These are phyloP conservation scores for Aurelia aurita complex sp. Pacific DNA, from an alignment of 30 jellyfish, hydroid and myxozoan species.

Conservation along the genomic window DNA sequence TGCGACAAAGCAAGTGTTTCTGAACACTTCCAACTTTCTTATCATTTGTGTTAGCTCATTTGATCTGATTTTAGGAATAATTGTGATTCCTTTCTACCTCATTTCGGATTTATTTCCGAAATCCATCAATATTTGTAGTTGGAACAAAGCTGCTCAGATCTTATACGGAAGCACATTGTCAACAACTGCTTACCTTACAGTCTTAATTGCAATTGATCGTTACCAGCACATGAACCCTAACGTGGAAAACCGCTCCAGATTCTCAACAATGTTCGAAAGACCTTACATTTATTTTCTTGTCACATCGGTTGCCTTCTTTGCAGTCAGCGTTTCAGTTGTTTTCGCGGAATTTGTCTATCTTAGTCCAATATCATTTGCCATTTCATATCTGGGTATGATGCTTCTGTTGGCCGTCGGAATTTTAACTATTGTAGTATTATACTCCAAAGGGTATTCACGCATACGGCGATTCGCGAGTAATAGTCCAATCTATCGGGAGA, in stretches of 20 bases:
- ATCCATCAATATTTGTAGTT: not conserved
- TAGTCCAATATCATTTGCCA: not conserved
- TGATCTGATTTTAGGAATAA: slow-evolving; percentile 2
- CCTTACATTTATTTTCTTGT: slow-evolving; percentile 2
- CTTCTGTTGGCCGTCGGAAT: not conserved
- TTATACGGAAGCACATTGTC: not conserved
- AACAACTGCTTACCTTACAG: not conserved
- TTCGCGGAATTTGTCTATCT: not conserved
- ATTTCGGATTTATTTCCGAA: too few species aligned
- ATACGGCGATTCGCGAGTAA: not conserved
- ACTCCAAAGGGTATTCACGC: slow-evolving; percentile 6
- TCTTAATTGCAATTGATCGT: slow-evolving; percentile 14
- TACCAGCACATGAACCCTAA: slow-evolving; percentile 27
- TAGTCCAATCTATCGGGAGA: not conserved
- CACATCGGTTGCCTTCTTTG: not conserved
- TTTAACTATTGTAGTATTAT: not conserved
- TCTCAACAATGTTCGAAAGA: not conserved
- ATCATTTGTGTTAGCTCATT: not conserved
- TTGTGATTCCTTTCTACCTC: not conserved
- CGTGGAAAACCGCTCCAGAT: not conserved
- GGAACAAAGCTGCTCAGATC: not conserved
- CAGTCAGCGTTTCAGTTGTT: not conserved
- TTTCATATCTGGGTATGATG: not conserved
- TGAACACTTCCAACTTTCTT: slow-evolving; percentile 13
- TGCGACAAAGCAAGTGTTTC: slow-evolving; percentile 6